Conservation (phyloP, 2,113 vertebrate species). For the Daboia siamensis region DNA sequence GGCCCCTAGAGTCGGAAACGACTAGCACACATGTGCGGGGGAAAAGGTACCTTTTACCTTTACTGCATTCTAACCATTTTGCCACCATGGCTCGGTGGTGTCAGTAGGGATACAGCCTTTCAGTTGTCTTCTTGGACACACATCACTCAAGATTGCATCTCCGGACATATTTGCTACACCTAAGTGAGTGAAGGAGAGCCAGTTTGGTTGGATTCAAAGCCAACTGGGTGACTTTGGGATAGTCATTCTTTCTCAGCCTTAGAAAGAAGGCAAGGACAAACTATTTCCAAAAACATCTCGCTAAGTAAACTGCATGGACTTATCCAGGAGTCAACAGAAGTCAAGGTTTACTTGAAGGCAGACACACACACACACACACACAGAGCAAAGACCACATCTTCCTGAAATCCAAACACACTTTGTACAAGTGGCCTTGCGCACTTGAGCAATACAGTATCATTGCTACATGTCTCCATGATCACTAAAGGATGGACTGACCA, state of each 20-base stretch:
- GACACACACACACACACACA: not conserved
- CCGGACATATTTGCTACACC: not conserved
- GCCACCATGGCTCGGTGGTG: not conserved
- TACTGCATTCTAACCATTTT: not conserved
- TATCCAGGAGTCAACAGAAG: not conserved
- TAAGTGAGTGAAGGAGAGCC: not conserved
- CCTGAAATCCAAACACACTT: not conserved
- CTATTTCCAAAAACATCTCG: not conserved
- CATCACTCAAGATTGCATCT: not conserved
- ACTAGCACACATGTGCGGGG: too few species aligned
- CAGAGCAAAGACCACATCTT: not conserved
- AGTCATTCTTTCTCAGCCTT: not conserved
- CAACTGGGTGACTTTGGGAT: not conserved
- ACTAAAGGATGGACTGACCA: not conserved
- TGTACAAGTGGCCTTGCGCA: not conserved
- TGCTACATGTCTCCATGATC: not conserved
- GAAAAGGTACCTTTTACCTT: too few species aligned
- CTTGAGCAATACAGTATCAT: not conserved
- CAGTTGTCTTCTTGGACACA: not conserved
- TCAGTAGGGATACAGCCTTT: not conserved
- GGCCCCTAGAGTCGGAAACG: too few species aligned
- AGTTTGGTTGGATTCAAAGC: not conserved
- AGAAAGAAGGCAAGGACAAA: not conserved
- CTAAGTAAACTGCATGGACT: not conserved
- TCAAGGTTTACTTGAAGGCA: not conserved